Conservation (phyloP, 2,113 vertebrate species). For the Macaca fascicularis region DNA sequence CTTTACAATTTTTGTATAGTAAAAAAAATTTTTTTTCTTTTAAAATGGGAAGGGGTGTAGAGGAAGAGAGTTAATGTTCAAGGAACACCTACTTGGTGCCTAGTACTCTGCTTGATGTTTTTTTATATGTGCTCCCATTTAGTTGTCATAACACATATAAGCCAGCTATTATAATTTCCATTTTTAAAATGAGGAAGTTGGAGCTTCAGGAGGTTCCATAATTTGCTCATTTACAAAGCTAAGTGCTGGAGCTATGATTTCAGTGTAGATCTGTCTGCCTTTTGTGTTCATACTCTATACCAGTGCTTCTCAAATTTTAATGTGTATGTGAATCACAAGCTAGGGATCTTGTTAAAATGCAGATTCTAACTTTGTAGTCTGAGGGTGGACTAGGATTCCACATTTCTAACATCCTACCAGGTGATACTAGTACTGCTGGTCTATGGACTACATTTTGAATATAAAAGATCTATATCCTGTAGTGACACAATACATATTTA, state of each 20-base stretch:
- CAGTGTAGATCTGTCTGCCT: neutral
- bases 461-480: neutral
- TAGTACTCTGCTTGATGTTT: neutral
- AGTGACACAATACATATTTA: neutral
- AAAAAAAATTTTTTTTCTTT: neutral
- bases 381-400: neutral
- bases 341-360: neutral
- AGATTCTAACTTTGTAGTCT: neutral
- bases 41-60: neutral
- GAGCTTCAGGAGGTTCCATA: neutral
- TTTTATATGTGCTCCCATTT: neutral
- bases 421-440: neutral
- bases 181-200: neutral
- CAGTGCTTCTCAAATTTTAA: neutral
- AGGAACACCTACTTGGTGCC: neutral
- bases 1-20: neutral
- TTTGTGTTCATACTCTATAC: neutral
- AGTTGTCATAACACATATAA: neutral
- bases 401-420: neutral
- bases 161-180: neutral
- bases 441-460: neutral
- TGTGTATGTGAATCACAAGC: neutral
- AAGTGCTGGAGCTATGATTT: neutral
- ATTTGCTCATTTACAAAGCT: neutral
- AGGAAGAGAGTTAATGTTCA: neutral